Evolutionary conservation across 2,113 vertebrate species (phyloP).

Genomic region (Oxygymnocypris stewartii): DNA sequence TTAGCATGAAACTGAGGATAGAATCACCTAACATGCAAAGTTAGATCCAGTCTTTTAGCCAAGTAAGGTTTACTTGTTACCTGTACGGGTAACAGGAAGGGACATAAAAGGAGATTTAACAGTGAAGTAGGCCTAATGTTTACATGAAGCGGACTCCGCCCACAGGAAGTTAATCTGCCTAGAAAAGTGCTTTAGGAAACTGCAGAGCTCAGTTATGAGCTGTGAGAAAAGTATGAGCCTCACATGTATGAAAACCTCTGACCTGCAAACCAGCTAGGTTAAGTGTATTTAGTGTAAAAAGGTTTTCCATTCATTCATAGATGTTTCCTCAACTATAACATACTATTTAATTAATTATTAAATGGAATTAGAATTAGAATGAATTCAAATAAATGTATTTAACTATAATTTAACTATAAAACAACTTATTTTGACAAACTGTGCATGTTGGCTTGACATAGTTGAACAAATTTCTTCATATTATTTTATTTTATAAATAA

Average conservation of each 20-base stretch:
- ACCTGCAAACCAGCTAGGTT: neutral
- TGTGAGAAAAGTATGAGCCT: neutral
- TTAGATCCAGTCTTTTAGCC: neutral
- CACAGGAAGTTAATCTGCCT: neutral
- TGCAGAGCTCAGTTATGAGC: neutral
- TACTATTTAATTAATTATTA: no score
- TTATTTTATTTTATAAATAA: neutral
- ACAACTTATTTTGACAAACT: no score
- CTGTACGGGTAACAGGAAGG: neutral
- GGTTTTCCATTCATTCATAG: neutral
- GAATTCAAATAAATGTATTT: no score
- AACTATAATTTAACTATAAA: no score
- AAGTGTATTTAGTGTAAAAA: neutral
- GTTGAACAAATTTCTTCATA: no score
- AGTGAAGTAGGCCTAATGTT: constrained; percentile 1
- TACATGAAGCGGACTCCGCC: neutral
- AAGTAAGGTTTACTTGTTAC: neutral
- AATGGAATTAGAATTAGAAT: no score
- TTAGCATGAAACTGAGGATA: neutral
- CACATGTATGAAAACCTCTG: neutral
- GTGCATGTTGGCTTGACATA: no score
- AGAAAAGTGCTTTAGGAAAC: neutral
- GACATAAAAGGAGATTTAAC: neutral
- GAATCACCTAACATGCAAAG: neutral
- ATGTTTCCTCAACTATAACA: neutral